Percentiles rank a stretch among this genome's conserved stretches.
Evolutionary conservation across 2,113 vertebrate species (phyloP).

Genomic region (Hippocampus zosterae): DNA sequence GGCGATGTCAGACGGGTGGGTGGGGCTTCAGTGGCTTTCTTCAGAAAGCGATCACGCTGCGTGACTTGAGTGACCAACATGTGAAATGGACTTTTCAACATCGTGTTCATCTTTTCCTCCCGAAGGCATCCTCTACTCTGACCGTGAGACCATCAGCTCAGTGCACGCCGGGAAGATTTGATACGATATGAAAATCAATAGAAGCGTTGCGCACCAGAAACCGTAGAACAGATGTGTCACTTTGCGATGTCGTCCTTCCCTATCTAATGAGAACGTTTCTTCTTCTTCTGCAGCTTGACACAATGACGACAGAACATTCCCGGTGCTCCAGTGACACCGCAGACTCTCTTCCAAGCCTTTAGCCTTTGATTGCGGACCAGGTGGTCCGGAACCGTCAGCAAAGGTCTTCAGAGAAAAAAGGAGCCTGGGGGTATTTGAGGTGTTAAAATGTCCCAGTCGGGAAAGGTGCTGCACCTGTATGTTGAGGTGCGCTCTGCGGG

Average conservation of each 20-base stretch:
- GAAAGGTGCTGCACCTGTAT: slow-evolving; percentile 72
- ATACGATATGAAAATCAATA: not conserved
- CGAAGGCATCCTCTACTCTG: not conserved
- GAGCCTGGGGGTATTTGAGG: not conserved
- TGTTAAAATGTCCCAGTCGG: slow-evolving; percentile 68
- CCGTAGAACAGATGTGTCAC: not conserved
- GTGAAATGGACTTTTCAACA: not conserved
- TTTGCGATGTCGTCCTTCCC: not conserved
- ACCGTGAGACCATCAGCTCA: not conserved
- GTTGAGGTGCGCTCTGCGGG: slow-evolving; percentile 70
- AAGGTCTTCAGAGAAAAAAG: slow-evolving; percentile 1
- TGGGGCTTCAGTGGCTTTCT: not conserved
- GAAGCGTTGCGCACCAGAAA: not conserved
- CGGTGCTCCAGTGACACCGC: not conserved
- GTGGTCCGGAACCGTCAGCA: not conserved
- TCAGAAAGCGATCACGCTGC: not conserved
- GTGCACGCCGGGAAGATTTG: not conserved
- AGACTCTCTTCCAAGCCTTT: slow-evolving; percentile 5
- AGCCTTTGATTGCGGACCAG: not conserved
- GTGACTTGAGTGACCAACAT: not conserved
- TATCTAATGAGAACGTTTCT: not conserved
- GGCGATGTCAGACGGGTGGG: not conserved
- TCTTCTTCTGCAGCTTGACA: slow-evolving; percentile 39
- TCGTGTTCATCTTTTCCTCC: not conserved
- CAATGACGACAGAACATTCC: not conserved